Evolutionary conservation across 2,888 invertebrate species (phyloP).

Genomic region (Synergus laeviventris): DNA sequence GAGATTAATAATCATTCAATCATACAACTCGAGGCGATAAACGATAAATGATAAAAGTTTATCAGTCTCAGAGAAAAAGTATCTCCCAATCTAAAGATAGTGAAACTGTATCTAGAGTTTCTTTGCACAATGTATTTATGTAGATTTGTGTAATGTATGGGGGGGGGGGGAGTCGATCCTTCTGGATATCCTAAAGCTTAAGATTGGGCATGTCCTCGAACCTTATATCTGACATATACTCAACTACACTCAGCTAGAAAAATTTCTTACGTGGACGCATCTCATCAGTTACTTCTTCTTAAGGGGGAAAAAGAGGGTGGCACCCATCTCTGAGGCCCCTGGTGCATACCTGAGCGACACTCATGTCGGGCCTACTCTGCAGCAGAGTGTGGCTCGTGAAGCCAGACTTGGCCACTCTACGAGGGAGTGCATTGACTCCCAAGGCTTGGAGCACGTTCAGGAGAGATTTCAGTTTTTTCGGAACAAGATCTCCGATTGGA

Average conservation of each 20-base stretch:
- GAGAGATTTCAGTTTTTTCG: not conserved
- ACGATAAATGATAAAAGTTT: not conserved
- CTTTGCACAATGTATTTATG: slow-evolving; percentile 3
- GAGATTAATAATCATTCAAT: too few species aligned
- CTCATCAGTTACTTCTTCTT: slow-evolving; percentile 37
- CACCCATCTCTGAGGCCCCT: slow-evolving; percentile 52
- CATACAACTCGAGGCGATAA: not conserved
- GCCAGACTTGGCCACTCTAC: slow-evolving; percentile 53
- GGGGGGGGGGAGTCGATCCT: not conserved
- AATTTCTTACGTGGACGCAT: slow-evolving; percentile 42
- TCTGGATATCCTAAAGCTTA: not conserved
- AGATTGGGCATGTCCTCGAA: slow-evolving; percentile 27
- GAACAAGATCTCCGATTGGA: not conserved
- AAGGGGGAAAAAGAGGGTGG: not conserved
- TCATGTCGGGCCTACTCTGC: slow-evolving; percentile 53
- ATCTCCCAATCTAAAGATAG: not conserved
- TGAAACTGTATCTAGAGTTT: not conserved
- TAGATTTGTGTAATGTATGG: not conserved
- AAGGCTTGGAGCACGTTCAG: slow-evolving; percentile 51
- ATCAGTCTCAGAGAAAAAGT: not conserved
- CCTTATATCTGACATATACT: slow-evolving; percentile 10
- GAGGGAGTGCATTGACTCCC: slow-evolving; percentile 70
- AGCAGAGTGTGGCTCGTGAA: slow-evolving; percentile 47
- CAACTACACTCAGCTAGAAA: slow-evolving; percentile 26
- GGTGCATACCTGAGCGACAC: slow-evolving; percentile 66